Conservation (phyloP, 2,113 vertebrate species). For the Shinisaurus crocodilurus region DNA sequence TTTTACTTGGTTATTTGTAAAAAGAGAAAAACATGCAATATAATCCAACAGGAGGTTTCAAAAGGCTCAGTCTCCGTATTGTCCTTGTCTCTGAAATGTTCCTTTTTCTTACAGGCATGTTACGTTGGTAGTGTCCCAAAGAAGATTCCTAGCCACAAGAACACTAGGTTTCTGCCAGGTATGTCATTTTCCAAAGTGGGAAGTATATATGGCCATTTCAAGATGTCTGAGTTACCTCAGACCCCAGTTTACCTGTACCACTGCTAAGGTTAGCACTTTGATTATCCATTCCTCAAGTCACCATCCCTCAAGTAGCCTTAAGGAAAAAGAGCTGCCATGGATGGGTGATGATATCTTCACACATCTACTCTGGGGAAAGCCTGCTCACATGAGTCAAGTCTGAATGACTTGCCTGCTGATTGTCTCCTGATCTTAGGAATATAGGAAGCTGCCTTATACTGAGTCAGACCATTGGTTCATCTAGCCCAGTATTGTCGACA, state of each 20-base stretch:
- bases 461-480: too few relatives aligned
- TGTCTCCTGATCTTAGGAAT: neutral
- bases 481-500: too few relatives aligned
- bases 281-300: neutral
- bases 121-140: neutral
- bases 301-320: neutral
- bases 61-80: slow-evolving; percentile 39
- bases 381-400: neutral
- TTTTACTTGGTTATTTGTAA: slow-evolving; percentile 1
- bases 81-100: slow-evolving; percentile 38
- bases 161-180: neutral
- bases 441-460: too few relatives aligned
- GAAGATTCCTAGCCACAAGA: neutral
- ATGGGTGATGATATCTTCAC: neutral
- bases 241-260: neutral
- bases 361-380: neutral
- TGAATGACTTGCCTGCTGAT: neutral
- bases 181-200: neutral
- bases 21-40: neutral
- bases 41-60: neutral
- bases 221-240: neutral
- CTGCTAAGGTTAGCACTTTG: too few relatives aligned
- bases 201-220: neutral
- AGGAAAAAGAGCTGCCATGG: neutral
- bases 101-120: neutral